A percentile compares a stretch with the other conserved stretches of the same genome.
These are phyloP conservation scores for Melanotaenia maccullochi DNA, from an alignment of 2,797 vertebrate species.

Conservation along the genomic window DNA sequence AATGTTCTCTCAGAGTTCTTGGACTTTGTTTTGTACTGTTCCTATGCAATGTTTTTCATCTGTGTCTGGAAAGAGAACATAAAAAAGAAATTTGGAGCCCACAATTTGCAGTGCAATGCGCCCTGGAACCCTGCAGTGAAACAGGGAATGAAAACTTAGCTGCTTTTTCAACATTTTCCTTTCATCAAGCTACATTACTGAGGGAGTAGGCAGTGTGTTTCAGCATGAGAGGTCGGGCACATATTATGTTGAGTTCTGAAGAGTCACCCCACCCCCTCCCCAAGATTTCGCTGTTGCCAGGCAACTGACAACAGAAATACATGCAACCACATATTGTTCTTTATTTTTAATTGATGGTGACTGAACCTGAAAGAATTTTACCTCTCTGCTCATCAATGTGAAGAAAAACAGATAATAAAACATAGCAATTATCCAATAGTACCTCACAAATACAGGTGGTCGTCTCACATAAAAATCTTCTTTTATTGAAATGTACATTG, in stretches of 20 bases:
- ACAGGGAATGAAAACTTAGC: neutral
- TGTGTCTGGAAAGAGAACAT: no score
- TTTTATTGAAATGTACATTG: neutral
- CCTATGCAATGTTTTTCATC: neutral
- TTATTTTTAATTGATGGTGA: neutral
- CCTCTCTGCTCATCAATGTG: neutral
- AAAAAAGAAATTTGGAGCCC: neutral
- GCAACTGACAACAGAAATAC: slow-evolving; percentile 31
- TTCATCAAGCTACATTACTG: slow-evolving; percentile 7
- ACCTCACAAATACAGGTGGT: neutral
- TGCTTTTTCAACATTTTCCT: slow-evolving; percentile 8
- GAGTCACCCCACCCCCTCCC: neutral
- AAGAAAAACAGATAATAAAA: neutral
- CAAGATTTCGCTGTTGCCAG: slow-evolving; percentile 8
- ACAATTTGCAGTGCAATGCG: neutral
- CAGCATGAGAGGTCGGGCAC: slow-evolving; percentile 7
- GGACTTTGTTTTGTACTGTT: neutral
- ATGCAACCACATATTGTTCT: neutral
- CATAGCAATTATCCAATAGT: neutral
- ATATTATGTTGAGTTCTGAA: neutral
- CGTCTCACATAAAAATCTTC: neutral
- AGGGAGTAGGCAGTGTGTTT: neutral
- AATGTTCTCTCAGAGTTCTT: neutral
- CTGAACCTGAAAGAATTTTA: neutral
- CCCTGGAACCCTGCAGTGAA: neutral